Conservation (phyloP, 2,888 invertebrate species). For the Lymantria dispar region DNA sequence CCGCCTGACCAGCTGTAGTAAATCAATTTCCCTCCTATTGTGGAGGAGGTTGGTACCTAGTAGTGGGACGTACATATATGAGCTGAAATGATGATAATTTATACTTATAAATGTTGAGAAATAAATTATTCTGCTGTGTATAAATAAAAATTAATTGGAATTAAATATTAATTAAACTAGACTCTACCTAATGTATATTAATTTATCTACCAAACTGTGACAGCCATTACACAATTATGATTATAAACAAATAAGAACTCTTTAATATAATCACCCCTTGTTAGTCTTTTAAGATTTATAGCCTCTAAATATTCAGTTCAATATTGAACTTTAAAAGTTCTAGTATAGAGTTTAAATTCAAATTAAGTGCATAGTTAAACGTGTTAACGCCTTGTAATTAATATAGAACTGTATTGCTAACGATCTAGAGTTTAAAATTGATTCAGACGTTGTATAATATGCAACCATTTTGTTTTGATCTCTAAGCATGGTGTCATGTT, state of each 20-base stretch:
- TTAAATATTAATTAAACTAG: no score
- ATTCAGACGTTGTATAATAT: not conserved
- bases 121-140: no score
- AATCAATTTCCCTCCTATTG: no score
- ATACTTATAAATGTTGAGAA: no score
- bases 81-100: no score
- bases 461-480: not conserved
- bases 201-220: slow-evolving; percentile 9
- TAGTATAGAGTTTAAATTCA: not conserved
- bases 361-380: not conserved
- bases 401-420: not conserved
- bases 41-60: no score
- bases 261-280: slow-evolving; percentile 7
- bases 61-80: no score
- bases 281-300: slow-evolving; percentile 13
- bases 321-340: not conserved
- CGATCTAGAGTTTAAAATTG: not conserved
- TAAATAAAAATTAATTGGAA: no score
- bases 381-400: not conserved
- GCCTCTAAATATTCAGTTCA: not conserved
- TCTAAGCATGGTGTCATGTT: not conserved
- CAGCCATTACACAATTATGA: slow-evolving; percentile 18
- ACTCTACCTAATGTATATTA: not conserved
- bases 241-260: slow-evolving; percentile 18
- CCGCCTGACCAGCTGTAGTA: no score